Percentiles rank a stretch among this genome's conserved stretches.
Conservation (phyloP, 2,888 invertebrate genomes). For the Boloria euphrosyne region DNA sequence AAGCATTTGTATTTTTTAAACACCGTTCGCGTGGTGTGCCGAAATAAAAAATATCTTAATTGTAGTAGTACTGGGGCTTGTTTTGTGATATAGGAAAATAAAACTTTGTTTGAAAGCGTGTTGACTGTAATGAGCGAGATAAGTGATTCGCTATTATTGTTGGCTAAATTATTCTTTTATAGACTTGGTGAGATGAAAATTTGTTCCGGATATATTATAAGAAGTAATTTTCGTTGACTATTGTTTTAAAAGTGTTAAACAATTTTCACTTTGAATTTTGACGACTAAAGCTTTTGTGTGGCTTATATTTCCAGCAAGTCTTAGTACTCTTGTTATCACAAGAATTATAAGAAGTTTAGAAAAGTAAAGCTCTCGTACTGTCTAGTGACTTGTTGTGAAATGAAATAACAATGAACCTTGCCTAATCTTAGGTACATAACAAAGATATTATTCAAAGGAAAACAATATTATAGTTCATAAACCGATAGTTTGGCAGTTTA, state of each 20-base stretch:
- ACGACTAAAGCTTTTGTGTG: no score
- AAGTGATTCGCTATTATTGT: conserved; percentile 41
- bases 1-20: conserved; percentile 46
- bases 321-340: no score
- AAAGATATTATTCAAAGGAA: conserved; percentile 16
- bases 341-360: no score
- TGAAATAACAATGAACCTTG: no score
- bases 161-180: conserved; percentile 29
- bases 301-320: no score
- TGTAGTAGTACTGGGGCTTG: conserved; percentile 65
- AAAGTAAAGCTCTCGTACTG: no score
- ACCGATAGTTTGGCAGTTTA: conserved; percentile 54
- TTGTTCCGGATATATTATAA: conserved; percentile 21
- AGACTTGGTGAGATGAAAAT: conserved; percentile 25
- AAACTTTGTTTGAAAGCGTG: conserved; percentile 70
- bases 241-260: not conserved
- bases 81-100: conserved; percentile 75
- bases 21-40: conserved; percentile 66
- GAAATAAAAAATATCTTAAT: conserved; percentile 78
- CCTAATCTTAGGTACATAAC: not conserved
- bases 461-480: conserved; percentile 35
- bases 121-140: conserved; percentile 76
- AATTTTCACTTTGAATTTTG: no score
- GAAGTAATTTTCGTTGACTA: not conserved
- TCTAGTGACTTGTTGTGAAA: no score